Evolutionary conservation across 2,797 vertebrate species (phyloP), one percentile per base, ranked within the genome.

Genomic region (Chiroxiphia lanceolata): DNA sequence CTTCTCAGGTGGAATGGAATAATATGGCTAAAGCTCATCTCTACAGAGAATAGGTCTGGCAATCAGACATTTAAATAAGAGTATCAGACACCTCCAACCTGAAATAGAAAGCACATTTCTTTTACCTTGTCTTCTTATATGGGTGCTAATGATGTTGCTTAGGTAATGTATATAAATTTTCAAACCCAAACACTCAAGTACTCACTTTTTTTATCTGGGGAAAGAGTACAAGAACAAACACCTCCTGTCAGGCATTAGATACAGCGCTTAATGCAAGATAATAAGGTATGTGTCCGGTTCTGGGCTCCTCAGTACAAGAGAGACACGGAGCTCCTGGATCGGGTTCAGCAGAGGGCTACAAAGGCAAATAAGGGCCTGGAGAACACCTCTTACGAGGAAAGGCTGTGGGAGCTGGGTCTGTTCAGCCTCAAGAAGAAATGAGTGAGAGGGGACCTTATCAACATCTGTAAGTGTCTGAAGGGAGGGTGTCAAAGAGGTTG

Each of bases 391-490:
- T 19, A 47, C 0, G 2, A 47, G 56, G 13, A 75, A 12, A 76
- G 31, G 10, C 7, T 84, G 38, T 21, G 26, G 22, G 7, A 78
- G 15, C 1, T 36, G 40, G n/a, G 9, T 34, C 25, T 53, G 38
- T 23, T 84, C 18, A 53, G 7, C 15, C 34, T 47, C 0, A 2
- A 53, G n/a, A 72, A 40, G n/a, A 65, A 22, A 47, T 16, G 40
- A 12, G 9, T 0, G 1, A 20, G 12, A 23, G 25, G 10, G 9
- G 6, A 33, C 2, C 40, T 40, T 29, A 34, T 23, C 9, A 47
- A 34, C 23, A 7, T 34, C 12, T 16, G 9, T 4, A 45, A 65
- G 38, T 65, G 53, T 40, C 38, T 40, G 15, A 15, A 51, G 44
- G 11, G 5, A 57, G 8, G 2, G 4, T 45, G 17, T 26, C 23